Conservation (phyloP, 2,113 vertebrate genomes). For the Halichoeres trimaculatus region DNA sequence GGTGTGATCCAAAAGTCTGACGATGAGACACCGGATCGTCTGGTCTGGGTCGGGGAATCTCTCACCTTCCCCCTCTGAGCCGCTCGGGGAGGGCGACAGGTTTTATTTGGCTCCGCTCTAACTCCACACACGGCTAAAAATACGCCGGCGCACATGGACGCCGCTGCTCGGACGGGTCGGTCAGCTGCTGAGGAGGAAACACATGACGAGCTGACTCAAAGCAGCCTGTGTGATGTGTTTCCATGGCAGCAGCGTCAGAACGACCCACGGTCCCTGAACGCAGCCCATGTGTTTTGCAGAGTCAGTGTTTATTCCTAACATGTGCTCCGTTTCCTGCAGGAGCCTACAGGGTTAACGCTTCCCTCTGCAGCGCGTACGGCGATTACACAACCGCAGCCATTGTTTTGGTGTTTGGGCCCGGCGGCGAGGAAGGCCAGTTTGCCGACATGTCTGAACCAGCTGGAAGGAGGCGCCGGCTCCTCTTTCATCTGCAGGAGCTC, state of each 20-base stretch:
- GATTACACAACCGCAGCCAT: slow-evolving; percentile 56
- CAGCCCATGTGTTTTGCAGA: background rate
- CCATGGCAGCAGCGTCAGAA: background rate
- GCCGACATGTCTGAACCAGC: slow-evolving; percentile 71
- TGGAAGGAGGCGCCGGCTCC: slow-evolving; percentile 54
- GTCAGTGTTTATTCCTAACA: background rate
- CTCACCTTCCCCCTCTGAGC: slow-evolving; percentile 25
- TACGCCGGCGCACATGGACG: slow-evolving; percentile 10
- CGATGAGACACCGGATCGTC: slow-evolving; percentile 27
- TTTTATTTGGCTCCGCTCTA: slow-evolving; percentile 60
- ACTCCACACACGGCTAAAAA: slow-evolving; percentile 42
- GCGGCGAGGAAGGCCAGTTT: slow-evolving; percentile 51
- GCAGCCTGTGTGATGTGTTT: background rate
- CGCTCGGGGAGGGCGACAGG: slow-evolving; percentile 4
- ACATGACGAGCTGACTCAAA: slow-evolving; percentile 41
- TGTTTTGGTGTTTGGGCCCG: slow-evolving; percentile 53
- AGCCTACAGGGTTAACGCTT: slow-evolving; percentile 8
- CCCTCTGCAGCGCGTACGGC: background rate
- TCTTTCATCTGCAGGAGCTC: slow-evolving; percentile 68
- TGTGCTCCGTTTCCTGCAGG: background rate
- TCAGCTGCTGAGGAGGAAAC: slow-evolving; percentile 63
- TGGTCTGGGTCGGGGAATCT: slow-evolving; percentile 38
- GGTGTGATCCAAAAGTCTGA: slow-evolving; percentile 17
- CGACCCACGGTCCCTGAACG: background rate
- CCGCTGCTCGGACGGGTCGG: slow-evolving; percentile 7